Conservation (phyloP, 2,113 vertebrate genomes). For the Lophius piscatorius region DNA sequence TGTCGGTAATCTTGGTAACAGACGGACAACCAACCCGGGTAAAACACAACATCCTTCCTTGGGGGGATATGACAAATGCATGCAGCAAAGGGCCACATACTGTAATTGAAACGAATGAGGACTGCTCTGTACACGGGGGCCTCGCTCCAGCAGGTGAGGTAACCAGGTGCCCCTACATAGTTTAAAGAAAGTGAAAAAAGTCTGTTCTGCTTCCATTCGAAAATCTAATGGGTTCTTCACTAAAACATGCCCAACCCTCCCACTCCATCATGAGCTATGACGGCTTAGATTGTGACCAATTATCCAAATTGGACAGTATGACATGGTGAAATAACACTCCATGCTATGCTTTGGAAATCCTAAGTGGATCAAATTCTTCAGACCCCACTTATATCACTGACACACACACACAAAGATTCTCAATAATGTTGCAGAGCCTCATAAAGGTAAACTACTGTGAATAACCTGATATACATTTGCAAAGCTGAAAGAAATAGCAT, state of each 20-base stretch:
- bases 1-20: no score
- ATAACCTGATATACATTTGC: conserved; percentile 15
- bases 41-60: no score
- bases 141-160: no score
- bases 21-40: no score
- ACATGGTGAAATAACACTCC: conserved; percentile 20
- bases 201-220: no score
- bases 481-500: conserved; percentile 1
- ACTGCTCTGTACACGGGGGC: no score
- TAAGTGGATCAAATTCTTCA: conserved; percentile 29
- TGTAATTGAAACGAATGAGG: no score
- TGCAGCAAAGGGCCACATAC: no score
- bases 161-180: no score
- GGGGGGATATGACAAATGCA: no score
- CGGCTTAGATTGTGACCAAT: conserved; percentile 5
- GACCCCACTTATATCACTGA: conserved; percentile 5
- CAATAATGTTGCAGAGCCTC: background rate
- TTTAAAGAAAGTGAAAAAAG: no score
- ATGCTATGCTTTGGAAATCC: conserved; percentile 14
- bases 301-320: conserved; percentile 1
- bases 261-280: background rate
- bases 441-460: conserved; percentile 8
- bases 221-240: no score
- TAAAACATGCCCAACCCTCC: background rate
- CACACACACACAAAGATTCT: background rate